Evolutionary conservation across 1,140 invertebrate genomes (phyloP), one percentile per base, ranked within the genome.

Genomic region (Caenorhabditis briggsae): DNA sequence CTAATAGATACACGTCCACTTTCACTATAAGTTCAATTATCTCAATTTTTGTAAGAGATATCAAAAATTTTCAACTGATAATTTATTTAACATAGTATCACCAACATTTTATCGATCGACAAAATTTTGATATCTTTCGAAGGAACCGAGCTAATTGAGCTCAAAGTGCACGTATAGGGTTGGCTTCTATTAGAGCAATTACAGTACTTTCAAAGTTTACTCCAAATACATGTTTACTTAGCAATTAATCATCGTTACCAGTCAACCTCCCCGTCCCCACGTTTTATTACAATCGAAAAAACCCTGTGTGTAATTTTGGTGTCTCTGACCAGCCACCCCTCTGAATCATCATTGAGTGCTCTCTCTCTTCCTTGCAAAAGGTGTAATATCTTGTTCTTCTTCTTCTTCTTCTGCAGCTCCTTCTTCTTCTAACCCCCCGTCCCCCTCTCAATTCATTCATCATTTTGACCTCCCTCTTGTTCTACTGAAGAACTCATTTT

Each of bases 161-260:
- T 33, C 33, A 33, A 33, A 33, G 33, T 2, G 33, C 1, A 33
- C 33, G 3, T 33, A 33, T 2, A 33, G 33, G 1, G 33, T 33
- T 1, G 33, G 33, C 3, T 33, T 3, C 33, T 3, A 33, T 33
- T 33, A 33, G 33, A 33, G 33, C 33, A 53, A 9, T 53, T 53
- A 53, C 50, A 9, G 16, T 20, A 20, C 59, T 25, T 25, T 61
- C 59, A 61, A 25, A 25, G 59, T 61, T 61, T 61, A 23, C 59
- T 61, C 59, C 11, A 6, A 25, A 23, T 11, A 25, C 59, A 8
- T 25, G 23, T 33, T 25, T 11, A 2, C 50, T 16, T 16, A 14
- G 8, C 59, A 23, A 61, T 61, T 61, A 61, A 61, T 61, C 59
- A 61, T 61, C 59, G 59, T 61, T 61, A 61, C 59, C 56, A 58